Evolutionary conservation across 2,888 invertebrate species (phyloP), one percentile per base, ranked within the genome.

Genomic region (Lasioglossum leucozonium): DNA sequence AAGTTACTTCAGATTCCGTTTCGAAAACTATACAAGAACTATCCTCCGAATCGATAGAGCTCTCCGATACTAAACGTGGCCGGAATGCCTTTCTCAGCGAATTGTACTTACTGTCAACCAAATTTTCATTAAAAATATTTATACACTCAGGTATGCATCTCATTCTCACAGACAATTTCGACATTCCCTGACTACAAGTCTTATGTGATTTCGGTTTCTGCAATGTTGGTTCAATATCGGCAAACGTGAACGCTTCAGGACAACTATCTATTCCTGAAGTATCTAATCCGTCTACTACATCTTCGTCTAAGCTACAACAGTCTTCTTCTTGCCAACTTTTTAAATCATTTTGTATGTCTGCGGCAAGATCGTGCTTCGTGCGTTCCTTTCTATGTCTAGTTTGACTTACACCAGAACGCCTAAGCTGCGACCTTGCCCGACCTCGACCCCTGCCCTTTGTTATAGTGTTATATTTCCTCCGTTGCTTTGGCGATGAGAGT

Each of bases 11-110:
- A 0, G 90, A 88, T 26, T 77, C 88, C 72, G 87, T 84, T 72
- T 92, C 92, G 79, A 94, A 94, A 5, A 94, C 90, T 79, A 94
- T 93, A 62, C 89, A 92, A 47, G 88, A 94, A 77, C 93, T 93
- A 67, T 94, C 94, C 34, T 94, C 94, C 0, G 94, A 94, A 55
- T 94, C 93, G n/a, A 92, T 88, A 6, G 94, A 94, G 75, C 92
- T 92, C 58, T 93, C 92, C 1, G 94, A 94, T 13, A 91, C 62
- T 44, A 91, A 77, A 34, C 91, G 90, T 3, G 90, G 80, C 44
- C 90, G 88, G 72, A 79, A 88, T 34, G 40, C 47, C 26, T 77
- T 69, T 30, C 73, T 82, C n/a, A 78, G 81, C n/a, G 84, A 62
- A n/a, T 82, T 73, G 16, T 76, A 82, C 22, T n/a, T 72, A 0